Evolutionary conservation across 2,888 invertebrate species (phyloP), one percentile per base, ranked within the genome.

Genomic region (Caenorhabditis wallacei): DNA sequence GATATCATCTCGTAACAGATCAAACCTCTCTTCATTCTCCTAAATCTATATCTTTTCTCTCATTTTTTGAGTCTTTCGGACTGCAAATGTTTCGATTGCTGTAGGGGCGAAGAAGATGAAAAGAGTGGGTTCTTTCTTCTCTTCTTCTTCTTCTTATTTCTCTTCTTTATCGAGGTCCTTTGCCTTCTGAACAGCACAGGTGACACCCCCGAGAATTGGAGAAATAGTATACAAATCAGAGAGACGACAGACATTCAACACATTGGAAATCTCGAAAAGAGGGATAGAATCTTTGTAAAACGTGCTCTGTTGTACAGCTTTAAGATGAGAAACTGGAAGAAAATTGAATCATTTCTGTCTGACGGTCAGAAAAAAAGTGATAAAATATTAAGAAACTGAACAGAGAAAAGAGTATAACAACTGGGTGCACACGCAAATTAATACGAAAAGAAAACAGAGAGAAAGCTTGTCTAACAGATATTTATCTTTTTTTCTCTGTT

Each of bases 1-100:
- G 76, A 59, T 68, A 76, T 76, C 68, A 76, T 76, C 76, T 76
- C 69, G 68, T 69, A 76, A 76, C 68, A 61, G 76, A 69, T 76
- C 76, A 69, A 76, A 76, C 76, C 76, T 76, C 69, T 66, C 66
- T n/a, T 76, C 40, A 10, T 26, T 30, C 68, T 76, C 59, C 53
- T 40, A 48, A 48, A n/a, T 51, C 22, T n/a, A 53, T 40, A 13
- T 48, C 51, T 66, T 57, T 43, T 57, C 40, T 54, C 16, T 54
- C 48, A 48, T 18, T 54, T 24, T 56, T 48, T 51, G 22, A 30
- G 18, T 46, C 40, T 48, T 7, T 51, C 26, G 26, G 18, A 46
- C 76, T 76, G 76, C 76, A 76, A 76, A 76, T 59, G 76, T 69
- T 76, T 76, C 76, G 66, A 53, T 59, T 40, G 74, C 43, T 66